phyloP scores from a whole-genome alignment of 2,113 vertebrate genomes.

The Ornithorhynchus anatinus region DNA sequence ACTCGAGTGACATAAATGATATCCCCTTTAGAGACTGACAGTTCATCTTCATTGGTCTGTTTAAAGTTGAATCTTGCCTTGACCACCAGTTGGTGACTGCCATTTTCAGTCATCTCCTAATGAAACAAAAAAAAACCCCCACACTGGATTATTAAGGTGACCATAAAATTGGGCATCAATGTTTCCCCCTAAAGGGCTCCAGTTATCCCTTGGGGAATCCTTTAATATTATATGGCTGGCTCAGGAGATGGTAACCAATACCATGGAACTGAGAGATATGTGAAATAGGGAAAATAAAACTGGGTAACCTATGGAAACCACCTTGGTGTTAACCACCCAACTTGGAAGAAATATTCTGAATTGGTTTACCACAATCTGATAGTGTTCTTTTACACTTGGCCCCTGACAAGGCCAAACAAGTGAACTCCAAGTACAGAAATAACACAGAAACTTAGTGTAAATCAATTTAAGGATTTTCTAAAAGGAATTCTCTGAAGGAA shows the following conservation, averaged over 20 bases:
- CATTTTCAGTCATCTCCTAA: conserved; percentile 97
- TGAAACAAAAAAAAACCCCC: conserved; percentile 32
- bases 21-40: conserved; percentile 95
- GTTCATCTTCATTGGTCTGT: conserved; percentile 97
- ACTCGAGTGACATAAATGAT: conserved; percentile 91
- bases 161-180: no score
- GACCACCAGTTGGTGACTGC: conserved; percentile 84
- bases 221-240: neutral
- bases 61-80: conserved; percentile 98
- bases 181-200: no score
- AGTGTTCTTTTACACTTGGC: no score
- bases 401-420: no score
- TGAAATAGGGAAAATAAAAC: neutral
- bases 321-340: neutral
- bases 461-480: no score
- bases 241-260: neutral
- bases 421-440: no score
- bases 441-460: no score
- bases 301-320: neutral
- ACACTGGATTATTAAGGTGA: neutral
- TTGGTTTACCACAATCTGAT: neutral
- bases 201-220: no score
- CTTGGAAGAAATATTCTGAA: neutral
- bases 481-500: no score
- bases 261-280: neutral